Base-by-base conservation (phyloP, 2,888 invertebrate genomes). In the Glomeris marginata region DNA sequence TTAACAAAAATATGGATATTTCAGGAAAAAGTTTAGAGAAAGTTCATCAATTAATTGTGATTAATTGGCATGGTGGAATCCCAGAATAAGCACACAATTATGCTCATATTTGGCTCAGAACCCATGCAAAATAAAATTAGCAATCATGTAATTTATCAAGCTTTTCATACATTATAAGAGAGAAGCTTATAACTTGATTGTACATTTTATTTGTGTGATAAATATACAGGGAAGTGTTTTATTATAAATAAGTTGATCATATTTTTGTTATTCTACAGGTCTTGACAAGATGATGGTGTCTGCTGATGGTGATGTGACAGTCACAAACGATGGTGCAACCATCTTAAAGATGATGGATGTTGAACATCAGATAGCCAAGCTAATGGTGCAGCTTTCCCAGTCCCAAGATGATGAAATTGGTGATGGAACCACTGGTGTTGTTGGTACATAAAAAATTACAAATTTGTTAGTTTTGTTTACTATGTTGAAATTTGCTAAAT, bases 321-420 rank as follows among this genome's bases (percentile, higher is more conserved):
- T 95, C 38, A 98, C 97, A 41, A 99, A 98, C 64, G 98, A 98
- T 70, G 98, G 97, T 21, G 97, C 97, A n/a, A 98, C 98, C 1
- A 99, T 99, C 62, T 74, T 98, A 58, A 90, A 94, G 69, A 76
- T 88, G 70, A 99, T 99, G 97, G 97, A 98, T 66, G 91, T 98
- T 5, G 94, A 97, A 28, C 95, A 98, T 66, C 87, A 95, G 74
- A 90, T 98, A 59, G 97, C 92, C 36, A 98, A 95, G 67, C 72
- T 99, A 45, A 81, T 99, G 78, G 98, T 99, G 21, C 92, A 99
- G 66, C 69, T 99, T 52, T 92, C 94, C 22, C 94, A 97, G 69
- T 94, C 95, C 50, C 98, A 99, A 69, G 98, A 98, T 67, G 94
- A 97, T 72, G 98, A 99, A 73, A 95, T 98, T 61, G 97, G 97